Percentiles rank a stretch among this genome's conserved stretches.
These are phyloP conservation scores for Keiferia lycopersicella DNA, from an alignment of 2,888 invertebrate genomes.

Conservation along the genomic window DNA sequence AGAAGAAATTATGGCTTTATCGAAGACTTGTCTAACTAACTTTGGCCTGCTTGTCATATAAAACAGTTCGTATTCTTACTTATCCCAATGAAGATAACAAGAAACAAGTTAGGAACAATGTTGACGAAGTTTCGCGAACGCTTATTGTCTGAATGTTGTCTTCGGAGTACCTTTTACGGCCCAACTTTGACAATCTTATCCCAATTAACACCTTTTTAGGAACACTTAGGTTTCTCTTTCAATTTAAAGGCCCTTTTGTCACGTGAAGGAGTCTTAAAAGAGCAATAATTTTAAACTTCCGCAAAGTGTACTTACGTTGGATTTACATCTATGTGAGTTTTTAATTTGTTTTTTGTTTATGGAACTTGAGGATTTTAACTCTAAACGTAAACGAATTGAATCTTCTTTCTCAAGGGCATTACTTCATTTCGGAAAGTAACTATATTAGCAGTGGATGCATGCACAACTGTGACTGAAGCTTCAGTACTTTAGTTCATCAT, in stretches of 20 bases:
- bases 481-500: no score
- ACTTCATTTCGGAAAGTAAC: no score
- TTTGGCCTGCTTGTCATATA: conserved; percentile 1
- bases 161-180: conserved; percentile 5
- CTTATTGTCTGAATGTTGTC: conserved; percentile 18
- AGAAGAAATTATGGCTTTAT: not conserved
- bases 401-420: no score
- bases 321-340: not conserved
- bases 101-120: not conserved
- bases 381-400: no score
- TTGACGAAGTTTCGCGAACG: not conserved
- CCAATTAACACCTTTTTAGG: conserved; percentile 15
- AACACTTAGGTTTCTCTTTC: not conserved
- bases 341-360: no score
- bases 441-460: no score
- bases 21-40: not conserved
- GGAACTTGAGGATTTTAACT: no score
- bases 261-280: not conserved
- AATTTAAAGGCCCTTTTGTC: not conserved
- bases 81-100: conserved; percentile 1
- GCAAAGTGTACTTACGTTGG: not conserved
- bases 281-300: not conserved
- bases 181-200: conserved; percentile 13
- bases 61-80: not conserved
- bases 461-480: no score